These are phyloP conservation scores for Oncorhynchus masou DNA, from an alignment of 2,113 vertebrate species.

Conservation along the genomic window DNA sequence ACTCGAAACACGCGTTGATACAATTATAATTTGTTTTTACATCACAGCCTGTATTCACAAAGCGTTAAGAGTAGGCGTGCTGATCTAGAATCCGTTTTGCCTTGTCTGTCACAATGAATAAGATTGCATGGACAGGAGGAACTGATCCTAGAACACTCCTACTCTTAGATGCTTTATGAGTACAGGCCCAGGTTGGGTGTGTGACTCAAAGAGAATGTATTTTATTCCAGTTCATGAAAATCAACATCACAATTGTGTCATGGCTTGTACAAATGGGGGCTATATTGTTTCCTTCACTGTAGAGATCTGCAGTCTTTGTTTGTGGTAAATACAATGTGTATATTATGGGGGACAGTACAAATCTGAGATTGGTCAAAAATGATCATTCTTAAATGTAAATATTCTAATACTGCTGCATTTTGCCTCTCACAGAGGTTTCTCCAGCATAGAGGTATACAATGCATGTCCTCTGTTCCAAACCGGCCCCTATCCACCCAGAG, in stretches of 20 bases:
- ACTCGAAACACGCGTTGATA: background rate
- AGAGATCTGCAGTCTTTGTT: background rate
- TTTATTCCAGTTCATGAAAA: background rate
- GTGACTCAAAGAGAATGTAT: background rate
- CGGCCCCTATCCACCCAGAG: background rate
- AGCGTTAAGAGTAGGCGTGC: too few relatives aligned
- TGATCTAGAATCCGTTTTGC: too few relatives aligned
- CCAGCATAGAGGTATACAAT: conserved; percentile 2
- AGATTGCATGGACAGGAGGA: too few relatives aligned
- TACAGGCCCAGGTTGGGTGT: background rate
- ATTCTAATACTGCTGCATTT: conserved; percentile 15
- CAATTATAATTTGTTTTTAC: background rate
- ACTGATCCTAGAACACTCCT: background rate
- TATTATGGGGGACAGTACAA: background rate
- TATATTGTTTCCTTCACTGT: background rate
- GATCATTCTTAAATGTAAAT: conserved; percentile 6
- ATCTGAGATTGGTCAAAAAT: background rate
- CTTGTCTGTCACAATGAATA: too few relatives aligned
- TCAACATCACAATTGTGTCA: background rate
- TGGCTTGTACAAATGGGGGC: background rate
- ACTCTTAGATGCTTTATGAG: too few relatives aligned
- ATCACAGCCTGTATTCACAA: background rate
- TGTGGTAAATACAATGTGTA: background rate
- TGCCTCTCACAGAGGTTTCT: background rate
- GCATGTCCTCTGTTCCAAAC: too few relatives aligned